These are phyloP conservation scores for Pemphigus obesinymphae DNA, from an alignment of 1,140 invertebrate genomes.

Conservation along the genomic window DNA sequence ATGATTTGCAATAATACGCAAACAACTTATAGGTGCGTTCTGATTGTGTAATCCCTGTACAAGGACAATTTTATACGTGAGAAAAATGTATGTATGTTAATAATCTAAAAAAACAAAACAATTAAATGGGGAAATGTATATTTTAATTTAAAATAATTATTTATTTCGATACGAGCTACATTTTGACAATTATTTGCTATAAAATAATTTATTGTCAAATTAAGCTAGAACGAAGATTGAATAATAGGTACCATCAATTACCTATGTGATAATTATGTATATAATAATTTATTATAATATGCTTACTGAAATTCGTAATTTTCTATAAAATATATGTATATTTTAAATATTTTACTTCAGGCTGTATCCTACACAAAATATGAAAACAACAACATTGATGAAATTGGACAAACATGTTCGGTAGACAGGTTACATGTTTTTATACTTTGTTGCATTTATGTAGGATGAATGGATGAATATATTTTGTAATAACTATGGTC, in stretches of 20 bases:
- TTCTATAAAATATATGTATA: no score
- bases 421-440: neutral
- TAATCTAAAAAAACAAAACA: neutral
- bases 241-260: no score
- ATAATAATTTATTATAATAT: neutral
- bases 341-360: neutral
- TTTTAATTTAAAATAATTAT: neutral
- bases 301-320: neutral
- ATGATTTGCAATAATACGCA: neutral
- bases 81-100: neutral
- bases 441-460: neutral
- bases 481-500: no score
- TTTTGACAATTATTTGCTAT: neutral
- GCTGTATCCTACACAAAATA: neutral
- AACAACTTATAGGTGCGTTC: constrained; percentile 1
- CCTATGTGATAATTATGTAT: neutral
- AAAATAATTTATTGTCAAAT: no score
- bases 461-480: no score
- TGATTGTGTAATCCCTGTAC: constrained; percentile 3
- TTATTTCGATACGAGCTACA: neutral
- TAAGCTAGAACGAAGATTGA: neutral
- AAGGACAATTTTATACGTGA: neutral
- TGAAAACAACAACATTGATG: neutral
- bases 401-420: neutral
- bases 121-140: neutral